Percentiles rank a stretch among this genome's conserved stretches.
Conservation (phyloP, 2,888 invertebrate species). For the Papilio protenor region DNA sequence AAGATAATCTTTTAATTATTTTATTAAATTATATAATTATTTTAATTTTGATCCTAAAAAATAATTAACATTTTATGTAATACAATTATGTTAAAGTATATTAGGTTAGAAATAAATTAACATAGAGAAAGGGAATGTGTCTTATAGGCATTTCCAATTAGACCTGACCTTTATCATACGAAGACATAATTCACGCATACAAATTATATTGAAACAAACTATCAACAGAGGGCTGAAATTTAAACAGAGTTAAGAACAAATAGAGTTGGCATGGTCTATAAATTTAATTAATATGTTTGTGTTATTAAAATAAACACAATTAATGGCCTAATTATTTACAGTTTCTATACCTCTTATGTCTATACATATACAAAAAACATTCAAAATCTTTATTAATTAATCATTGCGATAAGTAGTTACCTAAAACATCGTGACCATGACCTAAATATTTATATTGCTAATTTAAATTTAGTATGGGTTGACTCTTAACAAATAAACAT, state of each 20-base stretch:
- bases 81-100: not conserved
- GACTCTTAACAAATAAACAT: not conserved
- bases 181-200: conserved; percentile 4
- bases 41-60: too few species aligned
- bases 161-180: conserved; percentile 5
- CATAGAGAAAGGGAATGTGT: not conserved
- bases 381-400: too few species aligned
- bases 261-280: not conserved
- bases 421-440: too few species aligned
- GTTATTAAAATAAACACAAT: too few species aligned
- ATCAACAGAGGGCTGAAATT: conserved; percentile 3
- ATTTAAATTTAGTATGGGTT: not conserved
- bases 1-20: not conserved
- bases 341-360: too few species aligned
- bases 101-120: not conserved
- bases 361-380: too few species aligned
- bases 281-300: not conserved
- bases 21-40: not conserved
- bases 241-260: not conserved
- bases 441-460: not conserved
- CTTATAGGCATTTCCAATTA: conserved; percentile 22
- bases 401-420: too few species aligned
- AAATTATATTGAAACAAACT: conserved; percentile 10
- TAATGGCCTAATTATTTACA: too few species aligned
- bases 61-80: too few species aligned